Evolutionary conservation across 2,888 invertebrate species (phyloP).

Genomic region (Xestia sexstrigata): DNA sequence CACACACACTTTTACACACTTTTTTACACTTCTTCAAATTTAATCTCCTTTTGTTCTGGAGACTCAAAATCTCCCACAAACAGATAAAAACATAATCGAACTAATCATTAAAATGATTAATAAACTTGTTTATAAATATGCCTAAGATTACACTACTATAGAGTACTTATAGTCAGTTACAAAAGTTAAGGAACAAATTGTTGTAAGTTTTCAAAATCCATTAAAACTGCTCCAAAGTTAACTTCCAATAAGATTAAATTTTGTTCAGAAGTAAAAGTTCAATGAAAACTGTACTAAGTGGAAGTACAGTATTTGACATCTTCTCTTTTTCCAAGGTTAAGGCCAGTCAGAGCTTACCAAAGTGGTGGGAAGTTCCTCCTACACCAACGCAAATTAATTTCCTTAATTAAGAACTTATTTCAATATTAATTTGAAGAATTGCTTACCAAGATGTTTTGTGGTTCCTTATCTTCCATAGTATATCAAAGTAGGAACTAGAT

Average conservation of each 20-base stretch:
- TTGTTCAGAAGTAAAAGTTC: slow-evolving; percentile 1
- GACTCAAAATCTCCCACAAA: neutral
- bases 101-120: neutral
- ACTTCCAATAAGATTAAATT: slow-evolving; percentile 39
- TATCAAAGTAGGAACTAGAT: too few species aligned
- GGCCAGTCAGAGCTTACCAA: neutral
- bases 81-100: neutral
- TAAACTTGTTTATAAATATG: neutral
- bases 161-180: neutral
- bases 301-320: slow-evolving; percentile 20
- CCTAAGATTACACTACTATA: neutral
- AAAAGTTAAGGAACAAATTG: slow-evolving; percentile 13
- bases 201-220: neutral
- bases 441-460: neutral
- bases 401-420: neutral
- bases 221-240: slow-evolving; percentile 22
- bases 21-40: neutral
- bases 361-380: neutral
- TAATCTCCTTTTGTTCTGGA: neutral
- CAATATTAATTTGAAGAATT: neutral
- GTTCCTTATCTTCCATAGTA: neutral
- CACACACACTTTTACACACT: too few species aligned
- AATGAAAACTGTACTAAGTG: slow-evolving; percentile 27
- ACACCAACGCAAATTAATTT: neutral
- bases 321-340: slow-evolving; percentile 25